phyloP scores from a whole-genome alignment of 1,140 invertebrate genomes.

The Rhyzopertha dominica region DNA sequence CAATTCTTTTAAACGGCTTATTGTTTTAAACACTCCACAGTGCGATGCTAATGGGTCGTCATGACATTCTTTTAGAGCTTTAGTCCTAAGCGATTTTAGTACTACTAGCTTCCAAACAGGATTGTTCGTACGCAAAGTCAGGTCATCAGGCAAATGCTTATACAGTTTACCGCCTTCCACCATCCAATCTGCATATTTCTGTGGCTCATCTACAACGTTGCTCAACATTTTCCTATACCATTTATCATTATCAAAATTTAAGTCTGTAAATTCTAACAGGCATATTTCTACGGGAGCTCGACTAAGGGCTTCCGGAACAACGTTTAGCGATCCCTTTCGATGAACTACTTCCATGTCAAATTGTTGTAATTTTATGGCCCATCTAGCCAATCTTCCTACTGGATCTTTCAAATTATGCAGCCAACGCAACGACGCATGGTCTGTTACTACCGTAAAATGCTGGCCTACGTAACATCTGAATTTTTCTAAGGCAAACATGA shows the following conservation, averaged over 20 bases:
- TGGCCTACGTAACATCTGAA: conserved; percentile 39
- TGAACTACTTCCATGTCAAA: conserved; percentile 43
- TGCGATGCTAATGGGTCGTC: conserved; percentile 22
- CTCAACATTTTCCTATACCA: too few relatives aligned
- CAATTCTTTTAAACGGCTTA: conserved; percentile 3
- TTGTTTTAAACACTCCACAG: conserved; percentile 28
- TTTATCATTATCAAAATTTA: too few relatives aligned
- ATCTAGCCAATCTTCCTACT: conserved; percentile 42
- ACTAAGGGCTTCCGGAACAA: conserved; percentile 33
- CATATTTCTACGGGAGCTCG: too few relatives aligned
- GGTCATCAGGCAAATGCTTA: too few relatives aligned
- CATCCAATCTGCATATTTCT: too few relatives aligned
- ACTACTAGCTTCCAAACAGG: conserved; percentile 26
- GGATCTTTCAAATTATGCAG: conserved; percentile 43
- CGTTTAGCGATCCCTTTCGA: too few relatives aligned
- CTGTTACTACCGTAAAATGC: conserved; percentile 46
- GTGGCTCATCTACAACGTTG: too few relatives aligned
- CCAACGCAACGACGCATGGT: conserved; percentile 47
- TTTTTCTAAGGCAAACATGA: conserved; percentile 42
- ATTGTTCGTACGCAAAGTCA: too few relatives aligned
- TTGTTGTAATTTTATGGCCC: conserved; percentile 41
- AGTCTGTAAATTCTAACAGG: too few relatives aligned
- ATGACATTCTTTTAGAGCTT: conserved; percentile 24
- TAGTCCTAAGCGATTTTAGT: conserved; percentile 9
- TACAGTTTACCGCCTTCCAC: too few relatives aligned